phyloP scores from a whole-genome alignment of 2,797 vertebrate species.

The Ctenochaetus hawaiiensis region DNA sequence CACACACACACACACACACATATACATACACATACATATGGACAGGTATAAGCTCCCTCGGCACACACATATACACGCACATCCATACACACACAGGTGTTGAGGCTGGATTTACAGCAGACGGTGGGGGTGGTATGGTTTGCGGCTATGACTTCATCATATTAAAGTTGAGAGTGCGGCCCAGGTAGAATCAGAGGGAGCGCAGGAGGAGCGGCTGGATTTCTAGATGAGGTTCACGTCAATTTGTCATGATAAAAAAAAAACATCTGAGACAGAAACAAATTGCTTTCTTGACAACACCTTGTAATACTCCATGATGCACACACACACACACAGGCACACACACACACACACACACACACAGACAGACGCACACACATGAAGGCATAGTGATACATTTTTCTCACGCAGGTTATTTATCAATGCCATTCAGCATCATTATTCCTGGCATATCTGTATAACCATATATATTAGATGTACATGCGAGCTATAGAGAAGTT shows the following conservation, averaged over 20 bases:
- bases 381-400: slow-evolving; percentile 51
- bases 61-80: slow-evolving; percentile 27
- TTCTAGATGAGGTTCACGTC: slow-evolving; percentile 74
- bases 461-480: slow-evolving; percentile 62
- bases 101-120: slow-evolving; percentile 53
- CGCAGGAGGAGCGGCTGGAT: slow-evolving; percentile 54
- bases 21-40: not conserved
- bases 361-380: slow-evolving; percentile 26
- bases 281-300: slow-evolving; percentile 86
- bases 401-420: slow-evolving; percentile 72
- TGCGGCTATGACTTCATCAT: slow-evolving; percentile 75
- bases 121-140: not conserved
- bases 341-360: slow-evolving; percentile 26
- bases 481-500: slow-evolving; percentile 35
- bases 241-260: slow-evolving; percentile 83
- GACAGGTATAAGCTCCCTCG: slow-evolving; percentile 33
- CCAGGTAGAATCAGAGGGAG: slow-evolving; percentile 49
- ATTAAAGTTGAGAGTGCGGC: slow-evolving; percentile 68
- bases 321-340: slow-evolving; percentile 32
- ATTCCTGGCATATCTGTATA: slow-evolving; percentile 69
- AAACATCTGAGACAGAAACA: slow-evolving; percentile 80
- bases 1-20: too few relatives aligned
- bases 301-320: slow-evolving; percentile 82
- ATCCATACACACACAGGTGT: slow-evolving; percentile 53
- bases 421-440: slow-evolving; percentile 76